Percentiles rank a stretch among this genome's conserved stretches.
These are phyloP conservation scores for Helicoverpa assulta DNA, from an alignment of 2,888 invertebrate genomes.

Conservation along the genomic window DNA sequence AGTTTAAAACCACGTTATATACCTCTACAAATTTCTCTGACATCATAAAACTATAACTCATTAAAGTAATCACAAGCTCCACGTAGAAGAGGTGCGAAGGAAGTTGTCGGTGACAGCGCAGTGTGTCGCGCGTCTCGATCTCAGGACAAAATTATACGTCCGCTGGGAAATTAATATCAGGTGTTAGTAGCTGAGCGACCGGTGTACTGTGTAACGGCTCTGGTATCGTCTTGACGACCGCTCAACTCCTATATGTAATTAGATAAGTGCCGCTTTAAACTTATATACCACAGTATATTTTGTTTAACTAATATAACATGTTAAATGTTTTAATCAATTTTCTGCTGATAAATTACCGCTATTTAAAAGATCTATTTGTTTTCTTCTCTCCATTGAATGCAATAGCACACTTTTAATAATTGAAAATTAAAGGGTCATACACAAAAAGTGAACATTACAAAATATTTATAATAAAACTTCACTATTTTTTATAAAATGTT, in stretches of 20 bases:
- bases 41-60: slow-evolving; percentile 10
- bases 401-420: slow-evolving; percentile 16
- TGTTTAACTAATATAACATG: background rate
- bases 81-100: slow-evolving; percentile 38
- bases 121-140: slow-evolving; percentile 73
- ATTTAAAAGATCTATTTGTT: too few species aligned
- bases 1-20: background rate
- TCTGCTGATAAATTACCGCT: background rate
- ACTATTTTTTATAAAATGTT: too few species aligned
- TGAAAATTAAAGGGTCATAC: too few species aligned
- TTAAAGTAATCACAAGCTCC: slow-evolving; percentile 37
- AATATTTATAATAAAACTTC: too few species aligned
- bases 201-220: slow-evolving; percentile 52
- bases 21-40: slow-evolving; percentile 13
- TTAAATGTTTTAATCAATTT: too few species aligned
- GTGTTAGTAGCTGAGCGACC: slow-evolving; percentile 68
- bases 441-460: too few species aligned
- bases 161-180: slow-evolving; percentile 88
- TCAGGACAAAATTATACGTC: slow-evolving; percentile 84
- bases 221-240: slow-evolving; percentile 42
- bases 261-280: slow-evolving; percentile 39
- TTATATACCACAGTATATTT: slow-evolving; percentile 10
- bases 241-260: slow-evolving; percentile 53
- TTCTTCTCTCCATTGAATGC: too few species aligned
- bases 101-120: slow-evolving; percentile 53